A percentile compares a stretch with the other conserved stretches of the same genome.
These are phyloP conservation scores for Pangasius macronema DNA, from an alignment of 2,797 vertebrate genomes.

Conservation along the genomic window DNA sequence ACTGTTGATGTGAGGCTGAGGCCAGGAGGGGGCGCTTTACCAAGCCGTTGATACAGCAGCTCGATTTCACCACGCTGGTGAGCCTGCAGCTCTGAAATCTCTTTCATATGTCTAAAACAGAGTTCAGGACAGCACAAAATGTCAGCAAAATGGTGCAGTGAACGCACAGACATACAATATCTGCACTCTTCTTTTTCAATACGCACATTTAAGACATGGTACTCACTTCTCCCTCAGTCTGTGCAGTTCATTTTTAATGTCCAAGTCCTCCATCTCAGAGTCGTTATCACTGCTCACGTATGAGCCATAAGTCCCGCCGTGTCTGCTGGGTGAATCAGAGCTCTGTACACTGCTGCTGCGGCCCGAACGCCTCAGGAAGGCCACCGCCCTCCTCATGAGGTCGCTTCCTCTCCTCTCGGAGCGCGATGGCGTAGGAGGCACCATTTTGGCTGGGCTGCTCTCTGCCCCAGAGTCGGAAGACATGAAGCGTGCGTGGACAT, in stretches of 20 bases:
- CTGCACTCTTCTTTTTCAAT: neutral
- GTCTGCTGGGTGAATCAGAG: constrained; percentile 80
- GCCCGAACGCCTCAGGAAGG: constrained; percentile 86
- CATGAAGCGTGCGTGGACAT: constrained; percentile 79
- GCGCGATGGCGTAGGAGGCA: constrained; percentile 67
- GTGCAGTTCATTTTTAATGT: constrained; percentile 92
- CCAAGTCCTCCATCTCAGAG: constrained; percentile 93
- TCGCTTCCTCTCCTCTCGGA: constrained; percentile 82
- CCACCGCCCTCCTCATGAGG: constrained; percentile 88
- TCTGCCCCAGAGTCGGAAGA: constrained; percentile 88
- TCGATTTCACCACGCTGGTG: constrained; percentile 94
- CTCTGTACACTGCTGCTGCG: constrained; percentile 81
- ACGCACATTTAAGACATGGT: neutral
- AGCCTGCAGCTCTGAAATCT: constrained; percentile 94
- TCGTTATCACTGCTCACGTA: constrained; percentile 98
- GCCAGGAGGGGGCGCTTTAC: constrained; percentile 87
- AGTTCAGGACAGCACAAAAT: constrained; percentile 3
- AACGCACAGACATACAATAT: neutral
- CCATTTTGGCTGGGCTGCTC: constrained; percentile 74
- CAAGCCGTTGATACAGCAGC: constrained; percentile 85
- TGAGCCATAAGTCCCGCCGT: constrained; percentile 74
- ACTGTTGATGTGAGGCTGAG: constrained; percentile 85
- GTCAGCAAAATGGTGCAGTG: neutral
- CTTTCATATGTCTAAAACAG: constrained; percentile 86
- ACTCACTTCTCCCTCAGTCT: constrained; percentile 92